Conservation (phyloP, 2,888 invertebrate genomes). For the Hipparchia semele region DNA sequence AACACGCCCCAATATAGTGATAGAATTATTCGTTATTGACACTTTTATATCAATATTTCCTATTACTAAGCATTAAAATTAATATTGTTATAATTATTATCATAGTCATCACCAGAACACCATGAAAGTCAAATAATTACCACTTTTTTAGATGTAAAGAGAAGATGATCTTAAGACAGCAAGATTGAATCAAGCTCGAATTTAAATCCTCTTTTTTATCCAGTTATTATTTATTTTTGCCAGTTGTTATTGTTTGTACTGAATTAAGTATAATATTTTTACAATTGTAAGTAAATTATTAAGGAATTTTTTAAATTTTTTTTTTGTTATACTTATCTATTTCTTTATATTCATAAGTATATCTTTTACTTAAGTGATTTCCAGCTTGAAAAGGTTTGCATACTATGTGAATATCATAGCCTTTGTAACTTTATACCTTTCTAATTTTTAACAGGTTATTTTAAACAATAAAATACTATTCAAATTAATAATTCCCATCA, state of each 20-base stretch:
- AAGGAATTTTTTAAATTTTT: no score
- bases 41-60: slow-evolving; percentile 1
- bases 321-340: no score
- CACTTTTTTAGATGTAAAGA: slow-evolving; percentile 1
- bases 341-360: no score
- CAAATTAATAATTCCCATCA: no score
- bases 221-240: neutral
- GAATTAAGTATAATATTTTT: slow-evolving; percentile 1
- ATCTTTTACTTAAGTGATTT: neutral
- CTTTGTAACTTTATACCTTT: neutral
- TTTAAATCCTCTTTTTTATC: neutral
- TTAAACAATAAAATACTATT: neutral
- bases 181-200: neutral
- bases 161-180: neutral
- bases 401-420: neutral
- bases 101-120: neutral
- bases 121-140: neutral
- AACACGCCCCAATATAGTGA: slow-evolving; percentile 13
- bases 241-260: neutral
- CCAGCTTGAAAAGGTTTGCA: neutral
- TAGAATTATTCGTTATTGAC: neutral
- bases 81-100: neutral
- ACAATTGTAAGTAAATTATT: neutral
- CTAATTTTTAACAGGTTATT: neutral
- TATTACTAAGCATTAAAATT: neutral